A percentile compares a stretch with the other conserved stretches of the same genome.
Conservation (phyloP, 2,113 vertebrate species). For the Cisticola juncidis region DNA sequence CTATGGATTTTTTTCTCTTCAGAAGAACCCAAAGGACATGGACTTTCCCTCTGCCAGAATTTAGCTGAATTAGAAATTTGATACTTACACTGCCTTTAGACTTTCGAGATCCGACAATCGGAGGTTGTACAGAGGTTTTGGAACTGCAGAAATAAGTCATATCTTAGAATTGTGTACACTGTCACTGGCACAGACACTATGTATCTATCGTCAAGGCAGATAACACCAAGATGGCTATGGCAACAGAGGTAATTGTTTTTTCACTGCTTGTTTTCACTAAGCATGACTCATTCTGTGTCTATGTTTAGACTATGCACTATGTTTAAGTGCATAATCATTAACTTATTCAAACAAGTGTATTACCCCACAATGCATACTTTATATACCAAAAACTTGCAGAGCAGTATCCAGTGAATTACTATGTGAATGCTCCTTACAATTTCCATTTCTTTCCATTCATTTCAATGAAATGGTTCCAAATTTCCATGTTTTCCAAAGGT, state of each 20-base stretch:
- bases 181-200: background rate
- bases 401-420: background rate
- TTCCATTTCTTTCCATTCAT: background rate
- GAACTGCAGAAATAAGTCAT: constrained; percentile 78
- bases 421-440: background rate
- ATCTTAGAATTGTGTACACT: constrained; percentile 10
- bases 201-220: background rate
- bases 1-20: background rate
- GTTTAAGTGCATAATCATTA: background rate
- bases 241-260: background rate
- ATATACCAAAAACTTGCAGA: background rate
- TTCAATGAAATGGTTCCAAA: background rate
- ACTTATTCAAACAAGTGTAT: background rate
- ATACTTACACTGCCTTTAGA: constrained; percentile 90
- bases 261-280: background rate
- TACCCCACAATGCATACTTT: background rate
- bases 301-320: background rate
- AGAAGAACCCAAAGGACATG: constrained; percentile 34
- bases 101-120: constrained; percentile 82
- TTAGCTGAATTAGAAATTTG: background rate
- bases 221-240: background rate
- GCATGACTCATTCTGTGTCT: background rate
- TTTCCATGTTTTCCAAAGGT: background rate
- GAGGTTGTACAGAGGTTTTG: constrained; percentile 86
- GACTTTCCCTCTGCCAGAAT: background rate